Evolutionary conservation across 2,888 invertebrate species (phyloP).

Genomic region (Tipula confusa): DNA sequence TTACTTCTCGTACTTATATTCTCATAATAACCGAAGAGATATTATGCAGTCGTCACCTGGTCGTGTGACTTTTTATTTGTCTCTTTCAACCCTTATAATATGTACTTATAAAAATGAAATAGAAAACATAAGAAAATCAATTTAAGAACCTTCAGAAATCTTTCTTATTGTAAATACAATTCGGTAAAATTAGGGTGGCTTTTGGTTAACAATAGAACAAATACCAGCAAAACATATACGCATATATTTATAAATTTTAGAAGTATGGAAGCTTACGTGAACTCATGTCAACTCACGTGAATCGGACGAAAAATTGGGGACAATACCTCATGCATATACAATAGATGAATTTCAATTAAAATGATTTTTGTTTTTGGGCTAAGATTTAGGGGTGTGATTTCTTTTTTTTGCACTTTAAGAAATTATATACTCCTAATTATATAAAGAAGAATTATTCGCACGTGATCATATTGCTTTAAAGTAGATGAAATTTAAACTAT

Average conservation of each 20-base stretch:
- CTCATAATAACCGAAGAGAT: neutral
- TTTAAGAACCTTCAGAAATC: neutral
- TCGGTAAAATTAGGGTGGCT: neutral
- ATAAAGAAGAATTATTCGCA: neutral
- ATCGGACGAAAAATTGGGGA: neutral
- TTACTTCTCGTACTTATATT: neutral
- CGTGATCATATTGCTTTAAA: neutral
- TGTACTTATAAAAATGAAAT: neutral
- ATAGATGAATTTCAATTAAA: neutral
- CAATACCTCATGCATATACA: neutral
- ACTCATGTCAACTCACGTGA: neutral
- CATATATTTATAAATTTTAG: neutral
- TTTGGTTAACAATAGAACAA: neutral
- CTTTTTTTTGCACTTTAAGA: neutral
- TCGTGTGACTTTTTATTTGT: neutral
- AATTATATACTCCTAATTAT: neutral
- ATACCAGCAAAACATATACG: neutral
- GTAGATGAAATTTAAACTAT: too few relatives aligned
- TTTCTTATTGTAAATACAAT: neutral
- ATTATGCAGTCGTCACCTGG: neutral
- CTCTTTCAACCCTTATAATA: neutral
- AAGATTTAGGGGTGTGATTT: neutral
- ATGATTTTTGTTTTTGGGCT: neutral
- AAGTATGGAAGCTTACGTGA: neutral
- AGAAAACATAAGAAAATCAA: neutral